Evolutionary conservation across 2,888 invertebrate species (phyloP), one percentile per base, ranked within the genome.

Genomic region (Abrostola triplasia): DNA sequence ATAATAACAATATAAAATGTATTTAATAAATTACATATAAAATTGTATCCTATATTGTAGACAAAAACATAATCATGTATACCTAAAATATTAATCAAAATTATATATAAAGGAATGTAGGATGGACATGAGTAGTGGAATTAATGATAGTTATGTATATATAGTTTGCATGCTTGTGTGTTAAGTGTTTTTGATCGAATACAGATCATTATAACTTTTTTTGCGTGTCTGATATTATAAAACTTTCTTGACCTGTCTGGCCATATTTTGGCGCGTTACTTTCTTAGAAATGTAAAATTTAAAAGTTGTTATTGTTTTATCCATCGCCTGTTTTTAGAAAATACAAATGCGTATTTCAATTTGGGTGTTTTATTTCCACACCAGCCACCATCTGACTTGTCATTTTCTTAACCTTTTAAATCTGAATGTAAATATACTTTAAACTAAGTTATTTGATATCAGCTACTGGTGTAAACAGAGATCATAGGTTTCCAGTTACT

Each of bases 291-390:
- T 70, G 61, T 64, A 61, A 69, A 70, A 67, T 59, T 66, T 59
- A 36, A 61, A 79, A 67, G 64, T 76, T 76, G 79, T 76, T 79
- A 73, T 74, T 79, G 74, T 79, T 76, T 76, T 73, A 62, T 61
- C 56, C 49, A 68, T 70, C 64, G 53, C 59, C 54, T 73, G 67
- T 81, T 79, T 71, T 68, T 69, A 59, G 64, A 64, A 77, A 73
- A 73, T 72, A 72, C 59, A 73, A 68, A 50, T 47, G 37, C 59
- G 67, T 62, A 69, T 69, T 63, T 41, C 0, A 64, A 59, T 44
- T 36, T 24, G 6, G 40, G 49, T 49, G 54, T 75, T 50, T 78
- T 24, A 61, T 64, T 24, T 38, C 11, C 11, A 6, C 5, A 48
- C 6, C 13, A 35, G 13, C 35, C 35, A 9, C 35, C 24, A 24